Conservation (phyloP, 1,140 invertebrate species). For the Trypoxylus dichotomus region DNA sequence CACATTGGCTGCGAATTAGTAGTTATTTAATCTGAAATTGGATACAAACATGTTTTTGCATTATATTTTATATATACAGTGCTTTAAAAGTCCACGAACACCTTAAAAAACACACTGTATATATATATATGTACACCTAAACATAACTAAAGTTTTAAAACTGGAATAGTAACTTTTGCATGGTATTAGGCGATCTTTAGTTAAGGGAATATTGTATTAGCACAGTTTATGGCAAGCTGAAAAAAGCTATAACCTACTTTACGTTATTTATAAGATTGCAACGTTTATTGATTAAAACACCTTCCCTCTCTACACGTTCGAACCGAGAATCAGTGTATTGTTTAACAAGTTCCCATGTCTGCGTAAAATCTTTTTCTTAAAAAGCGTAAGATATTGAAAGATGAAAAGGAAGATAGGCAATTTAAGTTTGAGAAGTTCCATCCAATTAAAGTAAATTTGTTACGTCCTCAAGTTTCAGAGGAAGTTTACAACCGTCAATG, state of each 20-base stretch:
- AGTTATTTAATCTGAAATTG: neutral
- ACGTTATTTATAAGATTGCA: conserved; percentile 8
- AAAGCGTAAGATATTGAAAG: neutral
- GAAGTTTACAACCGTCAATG: no score
- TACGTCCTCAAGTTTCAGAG: no score
- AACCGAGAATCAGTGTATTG: neutral
- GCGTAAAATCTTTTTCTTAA: no score
- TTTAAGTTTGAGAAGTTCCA: no score
- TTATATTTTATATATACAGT: neutral
- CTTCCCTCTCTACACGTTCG: neutral
- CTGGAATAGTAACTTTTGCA: neutral
- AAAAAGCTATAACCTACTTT: conserved; percentile 3
- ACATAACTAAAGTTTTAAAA: neutral
- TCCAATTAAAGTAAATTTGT: no score
- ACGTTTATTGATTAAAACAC: neutral
- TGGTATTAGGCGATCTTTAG: neutral
- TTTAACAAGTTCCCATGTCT: neutral
- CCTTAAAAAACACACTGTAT: neutral
- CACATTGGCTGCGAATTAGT: conserved; percentile 2
- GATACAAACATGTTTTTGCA: neutral
- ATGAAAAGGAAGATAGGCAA: no score
- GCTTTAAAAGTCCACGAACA: neutral
- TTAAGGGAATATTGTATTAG: neutral
- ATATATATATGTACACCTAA: neutral
- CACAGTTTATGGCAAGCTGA: neutral